Base-by-base conservation (phyloP, 2,113 vertebrate species). In the Pungitius pungitius region DNA sequence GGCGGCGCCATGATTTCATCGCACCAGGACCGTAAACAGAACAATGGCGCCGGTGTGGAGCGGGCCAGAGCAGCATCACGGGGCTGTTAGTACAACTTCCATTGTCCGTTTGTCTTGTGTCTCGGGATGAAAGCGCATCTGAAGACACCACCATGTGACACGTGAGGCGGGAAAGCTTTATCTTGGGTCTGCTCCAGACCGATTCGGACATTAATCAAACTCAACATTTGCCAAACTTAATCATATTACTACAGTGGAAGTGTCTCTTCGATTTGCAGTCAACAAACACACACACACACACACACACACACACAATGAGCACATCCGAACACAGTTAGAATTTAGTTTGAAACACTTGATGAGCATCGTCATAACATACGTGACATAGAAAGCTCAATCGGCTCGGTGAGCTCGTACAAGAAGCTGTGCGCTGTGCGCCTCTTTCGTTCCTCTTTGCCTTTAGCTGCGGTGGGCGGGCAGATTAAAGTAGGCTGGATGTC, bases 381-480 rank as follows among this genome's bases (percentile, higher is more conserved):
- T 60, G 59, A 35, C 47, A 64, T 47, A 11, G 33, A 12, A 15
- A 52, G 66, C 37, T 0, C 42, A 58, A 45, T 68, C 35, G 63
- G 30, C 57, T 52, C 7, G 27, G 68, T 69, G 3, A 78, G 24
- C 3, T 35, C 0, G 40, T 40, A 9, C 22, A 66, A 61, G 73
- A 78, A 65, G 77, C 70, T 47, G 47, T 45, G 58, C 40, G 33
- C n/a, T 63, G 49, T 49, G 35, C 35, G 60, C 30, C 15, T 33
- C 65, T 62, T n/a, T 73, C 15, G 30, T 58, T 72, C 26, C 14
- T 62, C 20, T 30, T 52, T 43, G 42, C 72, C 69, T 20, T 54
- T 18, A 66, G 80, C 80, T 54, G 51, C 27, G 80, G 52, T 75
- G 54, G 70, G 62, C 72, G 20, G 24, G 52, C 74, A 57, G 60